Evolutionary conservation across 2,113 vertebrate genomes (phyloP), one percentile per base, ranked within the genome.

Genomic region (Heloderma charlesbogerti): DNA sequence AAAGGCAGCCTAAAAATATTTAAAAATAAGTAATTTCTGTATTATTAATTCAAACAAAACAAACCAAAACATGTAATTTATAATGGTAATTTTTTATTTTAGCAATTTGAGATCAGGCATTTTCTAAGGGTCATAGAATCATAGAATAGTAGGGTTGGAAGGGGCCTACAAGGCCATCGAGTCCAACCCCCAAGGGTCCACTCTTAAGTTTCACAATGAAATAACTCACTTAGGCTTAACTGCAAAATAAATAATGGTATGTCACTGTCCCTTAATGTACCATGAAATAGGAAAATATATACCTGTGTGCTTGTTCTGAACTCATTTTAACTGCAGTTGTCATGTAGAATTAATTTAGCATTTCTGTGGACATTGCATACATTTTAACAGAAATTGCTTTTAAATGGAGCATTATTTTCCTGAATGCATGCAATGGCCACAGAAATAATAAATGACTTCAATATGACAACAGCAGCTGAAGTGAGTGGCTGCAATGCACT

Each of bases 401-500:
- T 74, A 71, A 92, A 92, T 81, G 83, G 82, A 71, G 6, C 37
- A 78, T 86, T 88, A 88, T 93, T 37, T 93, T 96, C 95, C 92
- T 54, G 31, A n/a, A 89, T 29, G 2, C 54, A 29, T 71, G 31
- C 29, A 10, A 71, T 10, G 34, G 1, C 31, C 31, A 34, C 31
- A 71, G 31, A 60, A 60, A 16, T 60, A 16, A 18, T 60, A 60
- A 60, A 60, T 60, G 10, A 60, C 8, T 60, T 60, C 57, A 60
- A 60, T 3, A 60, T 60, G 57, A 60, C 57, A 60, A 60, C 13
- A 13, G 57, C 57, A 60, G 57, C 15, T 60, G 57, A 60, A 60
- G 57, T 60, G 57, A 60, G 13, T 57, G 54, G 54, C 54, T 57
- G 54, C 13, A 57, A 10, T 7, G 54, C 1, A 57, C 13, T 13